Evolutionary conservation across 30 jellyfish, hydroid and myxozoan genomes (phyloP).

Genomic region (Turritopsis dohrnii): DNA sequence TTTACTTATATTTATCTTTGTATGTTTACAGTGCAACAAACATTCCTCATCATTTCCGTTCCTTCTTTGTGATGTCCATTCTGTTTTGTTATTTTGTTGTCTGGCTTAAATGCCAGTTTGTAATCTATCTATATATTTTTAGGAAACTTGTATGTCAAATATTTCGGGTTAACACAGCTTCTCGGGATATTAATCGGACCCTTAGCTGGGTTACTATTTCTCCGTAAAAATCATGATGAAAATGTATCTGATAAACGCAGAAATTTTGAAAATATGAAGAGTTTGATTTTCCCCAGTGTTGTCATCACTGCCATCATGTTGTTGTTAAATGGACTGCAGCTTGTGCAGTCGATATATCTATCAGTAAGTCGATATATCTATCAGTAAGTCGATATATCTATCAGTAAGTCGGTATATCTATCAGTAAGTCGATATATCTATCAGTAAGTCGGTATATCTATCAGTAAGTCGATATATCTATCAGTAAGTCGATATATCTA

Average conservation of each 20-base stretch:
- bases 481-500: not conserved
- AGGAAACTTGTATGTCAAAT: constrained; percentile 36
- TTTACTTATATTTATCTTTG: too few species aligned
- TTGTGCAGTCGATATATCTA: not conserved
- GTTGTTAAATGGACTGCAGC: constrained; percentile 5
- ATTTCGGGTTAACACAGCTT: constrained; percentile 61
- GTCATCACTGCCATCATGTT: not conserved
- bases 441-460: not conserved
- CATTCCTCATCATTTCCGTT: too few species aligned
- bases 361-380: not conserved
- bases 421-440: too few species aligned
- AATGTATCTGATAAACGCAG: not conserved
- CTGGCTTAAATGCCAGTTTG: too few species aligned
- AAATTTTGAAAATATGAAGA: not conserved
- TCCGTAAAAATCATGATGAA: not conserved
- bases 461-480: too few species aligned
- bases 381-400: not conserved
- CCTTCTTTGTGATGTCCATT: too few species aligned
- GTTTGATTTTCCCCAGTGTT: not conserved
- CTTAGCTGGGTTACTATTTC: constrained; percentile 38
- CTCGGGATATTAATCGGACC: constrained; percentile 62
- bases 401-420: not conserved
- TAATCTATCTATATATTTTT: too few species aligned
- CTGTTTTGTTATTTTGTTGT: too few species aligned
- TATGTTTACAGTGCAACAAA: too few species aligned